A percentile compares a stretch with the other conserved stretches of the same genome.
Conservation (phyloP, 2,797 vertebrate species). For the Poeciliopsis gracilis region DNA sequence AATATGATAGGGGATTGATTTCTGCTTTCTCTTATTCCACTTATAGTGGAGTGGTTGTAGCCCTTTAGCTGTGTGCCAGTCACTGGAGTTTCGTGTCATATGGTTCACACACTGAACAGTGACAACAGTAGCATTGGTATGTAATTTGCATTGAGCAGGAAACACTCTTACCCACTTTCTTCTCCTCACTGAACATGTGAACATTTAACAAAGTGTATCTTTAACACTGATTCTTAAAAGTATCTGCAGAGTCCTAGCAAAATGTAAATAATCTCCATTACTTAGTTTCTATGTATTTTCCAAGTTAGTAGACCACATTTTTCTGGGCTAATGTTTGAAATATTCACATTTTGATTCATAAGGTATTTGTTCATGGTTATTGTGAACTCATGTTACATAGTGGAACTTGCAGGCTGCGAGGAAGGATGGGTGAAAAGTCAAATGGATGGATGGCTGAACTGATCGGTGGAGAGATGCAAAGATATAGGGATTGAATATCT, state of each 20-base stretch:
- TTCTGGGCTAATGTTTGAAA: neutral
- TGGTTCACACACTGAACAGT: conserved; percentile 51
- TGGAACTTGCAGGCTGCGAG: neutral
- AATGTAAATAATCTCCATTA: neutral
- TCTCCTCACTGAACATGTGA: conserved; percentile 26
- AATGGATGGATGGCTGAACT: neutral
- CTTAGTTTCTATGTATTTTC: neutral
- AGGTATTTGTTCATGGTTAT: neutral
- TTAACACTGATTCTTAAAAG: conserved; percentile 20
- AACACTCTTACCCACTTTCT: conserved; percentile 54
- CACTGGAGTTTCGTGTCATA: conserved; percentile 33
- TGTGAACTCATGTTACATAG: neutral
- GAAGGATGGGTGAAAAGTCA: neutral
- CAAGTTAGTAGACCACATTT: neutral
- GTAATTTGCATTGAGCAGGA: conserved; percentile 61
- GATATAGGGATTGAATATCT: neutral
- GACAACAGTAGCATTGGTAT: conserved; percentile 56
- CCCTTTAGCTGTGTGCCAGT: conserved; percentile 52
- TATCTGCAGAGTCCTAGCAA: conserved; percentile 46
- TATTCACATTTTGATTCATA: neutral
- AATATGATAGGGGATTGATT: conserved; percentile 46
- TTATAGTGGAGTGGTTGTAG: neutral
- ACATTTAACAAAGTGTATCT: conserved; percentile 30
- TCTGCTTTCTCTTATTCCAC: conserved; percentile 32
- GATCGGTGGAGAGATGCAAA: neutral